Evolutionary conservation across 2,113 vertebrate species (phyloP).

Genomic region (Erythrocercus mccallii): DNA sequence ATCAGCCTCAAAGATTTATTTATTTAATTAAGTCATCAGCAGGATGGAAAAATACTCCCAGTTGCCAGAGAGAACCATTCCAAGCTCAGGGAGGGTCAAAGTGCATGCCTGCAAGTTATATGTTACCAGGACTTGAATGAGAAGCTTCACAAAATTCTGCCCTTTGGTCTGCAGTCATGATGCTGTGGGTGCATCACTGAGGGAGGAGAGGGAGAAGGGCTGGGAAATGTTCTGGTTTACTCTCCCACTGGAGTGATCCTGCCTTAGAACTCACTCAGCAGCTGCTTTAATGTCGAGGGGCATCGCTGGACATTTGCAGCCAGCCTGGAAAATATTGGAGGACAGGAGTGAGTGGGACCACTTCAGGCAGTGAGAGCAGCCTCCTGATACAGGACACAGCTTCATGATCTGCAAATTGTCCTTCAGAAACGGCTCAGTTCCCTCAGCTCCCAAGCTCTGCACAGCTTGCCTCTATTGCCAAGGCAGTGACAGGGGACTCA

Average conservation of each 20-base stretch:
- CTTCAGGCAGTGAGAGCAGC: neutral
- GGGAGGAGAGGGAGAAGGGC: neutral
- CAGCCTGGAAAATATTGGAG: neutral
- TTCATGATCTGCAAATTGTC: neutral
- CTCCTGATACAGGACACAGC: neutral
- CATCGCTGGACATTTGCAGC: neutral
- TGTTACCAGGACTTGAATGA: neutral
- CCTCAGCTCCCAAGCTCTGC: neutral
- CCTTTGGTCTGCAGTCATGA: neutral
- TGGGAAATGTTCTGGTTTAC: neutral
- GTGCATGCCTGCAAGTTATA: neutral
- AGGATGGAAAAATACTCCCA: slow-evolving; percentile 35
- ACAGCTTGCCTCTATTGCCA: neutral
- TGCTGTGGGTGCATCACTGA: neutral
- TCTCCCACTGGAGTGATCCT: neutral
- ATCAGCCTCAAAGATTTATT: slow-evolving; percentile 23
- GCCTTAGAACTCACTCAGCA: neutral
- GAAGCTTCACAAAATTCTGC: slow-evolving; percentile 10
- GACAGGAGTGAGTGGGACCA: neutral
- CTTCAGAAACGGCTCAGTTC: neutral
- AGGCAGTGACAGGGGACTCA: neutral
- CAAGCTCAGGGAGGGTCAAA: neutral
- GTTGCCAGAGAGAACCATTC: neutral
- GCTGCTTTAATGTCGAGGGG: neutral
- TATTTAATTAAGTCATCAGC: slow-evolving; percentile 35